Conservation (phyloP, 1,140 invertebrate genomes). For the Euwallacea similis region DNA sequence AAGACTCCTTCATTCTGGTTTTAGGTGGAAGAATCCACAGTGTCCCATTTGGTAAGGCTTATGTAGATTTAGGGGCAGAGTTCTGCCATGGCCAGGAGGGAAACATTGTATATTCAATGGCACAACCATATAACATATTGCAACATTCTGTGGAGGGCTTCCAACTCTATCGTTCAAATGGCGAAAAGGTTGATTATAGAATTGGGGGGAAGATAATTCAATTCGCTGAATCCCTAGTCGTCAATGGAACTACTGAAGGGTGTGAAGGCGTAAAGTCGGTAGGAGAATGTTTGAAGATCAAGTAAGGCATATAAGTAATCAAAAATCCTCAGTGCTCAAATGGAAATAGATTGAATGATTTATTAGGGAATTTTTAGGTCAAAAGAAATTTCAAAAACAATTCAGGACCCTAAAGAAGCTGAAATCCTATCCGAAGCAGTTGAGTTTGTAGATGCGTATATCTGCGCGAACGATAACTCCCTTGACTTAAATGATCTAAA, state of each 20-base stretch:
- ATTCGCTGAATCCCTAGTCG: constrained; percentile 19
- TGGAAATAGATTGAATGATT: neutral
- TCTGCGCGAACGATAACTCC: constrained; percentile 10
- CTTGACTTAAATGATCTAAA: constrained; percentile 32
- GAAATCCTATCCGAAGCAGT: neutral
- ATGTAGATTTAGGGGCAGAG: constrained; percentile 80
- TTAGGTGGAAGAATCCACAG: constrained; percentile 66
- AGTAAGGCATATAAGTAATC: constrained; percentile 1
- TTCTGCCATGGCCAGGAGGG: constrained; percentile 73
- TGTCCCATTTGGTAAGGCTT: constrained; percentile 60
- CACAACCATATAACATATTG: constrained; percentile 60
- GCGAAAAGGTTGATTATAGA: constrained; percentile 15
- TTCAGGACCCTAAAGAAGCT: constrained; percentile 2
- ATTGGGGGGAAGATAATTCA: constrained; percentile 13
- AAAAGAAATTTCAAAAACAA: constrained; percentile 5
- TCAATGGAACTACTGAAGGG: constrained; percentile 11
- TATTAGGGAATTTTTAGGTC: neutral
- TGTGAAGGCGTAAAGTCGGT: constrained; percentile 26
- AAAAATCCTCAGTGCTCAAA: neutral
- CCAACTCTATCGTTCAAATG: constrained; percentile 35
- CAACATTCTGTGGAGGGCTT: constrained; percentile 41
- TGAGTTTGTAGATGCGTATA: neutral
- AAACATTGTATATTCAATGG: constrained; percentile 69
- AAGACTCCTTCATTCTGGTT: neutral
- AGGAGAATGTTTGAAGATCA: constrained; percentile 36